A percentile compares a stretch with the other conserved stretches of the same genome.
phyloP scores from a whole-genome alignment of 2,888 invertebrate species.

The Drosophila mimetica region DNA sequence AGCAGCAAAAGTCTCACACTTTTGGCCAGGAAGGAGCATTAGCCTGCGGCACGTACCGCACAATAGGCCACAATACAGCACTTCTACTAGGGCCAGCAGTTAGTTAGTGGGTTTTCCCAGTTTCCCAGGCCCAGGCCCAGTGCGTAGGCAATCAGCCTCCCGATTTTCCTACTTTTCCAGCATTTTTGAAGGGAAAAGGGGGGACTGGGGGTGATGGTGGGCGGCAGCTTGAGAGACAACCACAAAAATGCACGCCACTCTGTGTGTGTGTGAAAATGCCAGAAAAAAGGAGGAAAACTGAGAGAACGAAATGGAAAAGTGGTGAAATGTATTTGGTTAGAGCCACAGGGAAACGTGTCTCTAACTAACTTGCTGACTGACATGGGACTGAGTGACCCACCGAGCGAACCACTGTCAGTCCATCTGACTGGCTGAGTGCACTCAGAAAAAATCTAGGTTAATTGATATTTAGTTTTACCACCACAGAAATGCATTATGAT shows the following conservation, averaged over 20 bases:
- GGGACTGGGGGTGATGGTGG: neutral
- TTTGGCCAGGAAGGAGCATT: slow-evolving; percentile 38
- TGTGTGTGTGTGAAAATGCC: slow-evolving; percentile 56
- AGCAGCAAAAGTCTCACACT: slow-evolving; percentile 26
- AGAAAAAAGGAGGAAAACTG: slow-evolving; percentile 33
- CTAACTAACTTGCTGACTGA: slow-evolving; percentile 53
- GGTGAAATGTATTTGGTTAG: slow-evolving; percentile 64
- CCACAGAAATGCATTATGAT: too few relatives aligned
- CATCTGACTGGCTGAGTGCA: slow-evolving; percentile 9
- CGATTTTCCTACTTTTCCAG: slow-evolving; percentile 31
- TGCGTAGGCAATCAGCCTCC: slow-evolving; percentile 63
- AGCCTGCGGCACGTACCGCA: slow-evolving; percentile 64
- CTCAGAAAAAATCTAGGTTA: neutral
- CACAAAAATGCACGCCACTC: slow-evolving; percentile 28
- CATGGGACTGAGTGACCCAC: slow-evolving; percentile 36
- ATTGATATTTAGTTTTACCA: neutral
- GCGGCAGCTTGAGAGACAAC: slow-evolving; percentile 36
- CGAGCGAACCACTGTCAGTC: slow-evolving; percentile 15
- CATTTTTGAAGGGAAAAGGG: slow-evolving; percentile 2
- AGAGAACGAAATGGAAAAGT: slow-evolving; percentile 58
- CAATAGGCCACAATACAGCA: slow-evolving; percentile 44
- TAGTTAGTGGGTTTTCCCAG: slow-evolving; percentile 21
- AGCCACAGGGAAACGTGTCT: slow-evolving; percentile 47
- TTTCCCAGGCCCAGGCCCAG: slow-evolving; percentile 17
- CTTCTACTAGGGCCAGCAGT: slow-evolving; percentile 22